Conservation (phyloP, 2,113 vertebrate genomes). For the Kryptolebias marmoratus region DNA sequence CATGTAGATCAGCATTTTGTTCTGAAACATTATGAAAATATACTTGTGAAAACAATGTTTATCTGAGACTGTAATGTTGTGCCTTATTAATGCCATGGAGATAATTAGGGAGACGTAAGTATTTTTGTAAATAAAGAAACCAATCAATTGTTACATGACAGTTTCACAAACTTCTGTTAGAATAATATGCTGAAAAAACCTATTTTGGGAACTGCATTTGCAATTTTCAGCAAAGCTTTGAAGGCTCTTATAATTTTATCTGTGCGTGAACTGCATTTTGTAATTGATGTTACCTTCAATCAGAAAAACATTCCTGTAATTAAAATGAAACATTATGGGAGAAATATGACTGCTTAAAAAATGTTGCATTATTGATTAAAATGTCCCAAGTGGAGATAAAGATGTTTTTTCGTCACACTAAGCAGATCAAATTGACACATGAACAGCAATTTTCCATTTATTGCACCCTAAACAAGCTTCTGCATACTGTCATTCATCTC, state of each 20-base stretch:
- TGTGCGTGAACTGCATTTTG: conserved; percentile 17
- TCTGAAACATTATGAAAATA: too few relatives aligned
- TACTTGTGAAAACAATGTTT: too few relatives aligned
- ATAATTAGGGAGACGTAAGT: too few relatives aligned
- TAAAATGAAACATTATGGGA: conserved; percentile 11
- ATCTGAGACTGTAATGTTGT: too few relatives aligned
- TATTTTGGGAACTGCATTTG: background rate
- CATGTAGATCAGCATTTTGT: too few relatives aligned
- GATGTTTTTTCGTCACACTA: background rate
- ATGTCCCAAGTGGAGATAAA: background rate
- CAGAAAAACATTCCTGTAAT: conserved; percentile 7
- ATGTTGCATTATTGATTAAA: conserved; percentile 25
- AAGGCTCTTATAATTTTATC: conserved; percentile 8
- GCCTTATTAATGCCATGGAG: too few relatives aligned
- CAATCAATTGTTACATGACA: too few relatives aligned
- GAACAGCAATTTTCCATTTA: background rate
- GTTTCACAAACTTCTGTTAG: background rate
- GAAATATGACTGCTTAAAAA: conserved; percentile 22
- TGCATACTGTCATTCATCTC: background rate
- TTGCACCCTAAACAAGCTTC: background rate
- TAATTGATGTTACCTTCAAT: conserved; percentile 37
- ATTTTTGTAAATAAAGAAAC: too few relatives aligned
- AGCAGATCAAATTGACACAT: conserved; percentile 13
- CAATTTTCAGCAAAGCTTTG: background rate
- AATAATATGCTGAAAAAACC: background rate